phyloP scores from a whole-genome alignment of 2,888 invertebrate genomes.

The Hirtodrosophila confusa region DNA sequence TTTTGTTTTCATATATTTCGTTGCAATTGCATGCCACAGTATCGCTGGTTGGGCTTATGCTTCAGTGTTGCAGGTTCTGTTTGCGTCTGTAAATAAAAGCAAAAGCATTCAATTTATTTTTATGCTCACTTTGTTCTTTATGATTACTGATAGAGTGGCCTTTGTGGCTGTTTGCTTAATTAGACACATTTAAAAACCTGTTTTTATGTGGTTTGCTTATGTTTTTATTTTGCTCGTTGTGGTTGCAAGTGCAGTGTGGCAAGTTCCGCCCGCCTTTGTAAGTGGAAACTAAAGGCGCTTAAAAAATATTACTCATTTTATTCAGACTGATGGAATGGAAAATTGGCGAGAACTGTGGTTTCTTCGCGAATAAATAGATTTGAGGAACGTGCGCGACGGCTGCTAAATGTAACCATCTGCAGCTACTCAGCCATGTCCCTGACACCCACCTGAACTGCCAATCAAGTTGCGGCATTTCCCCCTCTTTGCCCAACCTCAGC shows the following conservation, averaged over 20 bases:
- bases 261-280: conserved; percentile 14
- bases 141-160: too few relatives aligned
- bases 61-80: conserved; percentile 24
- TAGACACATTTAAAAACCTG: too few relatives aligned
- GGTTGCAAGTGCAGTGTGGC: not conserved
- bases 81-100: conserved; percentile 49
- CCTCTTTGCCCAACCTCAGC: not conserved
- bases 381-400: conserved; percentile 54
- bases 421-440: not conserved
- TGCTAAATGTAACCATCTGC: conserved; percentile 25
- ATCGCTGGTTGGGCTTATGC: conserved; percentile 1
- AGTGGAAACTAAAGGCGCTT: conserved; percentile 31
- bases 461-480: conserved; percentile 40
- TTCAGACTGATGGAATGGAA: conserved; percentile 3
- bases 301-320: conserved; percentile 26
- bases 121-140: conserved; percentile 23
- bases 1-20: conserved; percentile 7
- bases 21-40: conserved; percentile 60
- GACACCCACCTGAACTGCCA: conserved; percentile 15
- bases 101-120: conserved; percentile 22
- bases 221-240: too few relatives aligned
- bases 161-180: too few relatives aligned
- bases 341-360: conserved; percentile 26
- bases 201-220: too few relatives aligned
- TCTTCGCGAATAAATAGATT: conserved; percentile 49